Evolutionary conservation across 2,113 vertebrate genomes (phyloP).

Genomic region (Drymodes brunneopygia): DNA sequence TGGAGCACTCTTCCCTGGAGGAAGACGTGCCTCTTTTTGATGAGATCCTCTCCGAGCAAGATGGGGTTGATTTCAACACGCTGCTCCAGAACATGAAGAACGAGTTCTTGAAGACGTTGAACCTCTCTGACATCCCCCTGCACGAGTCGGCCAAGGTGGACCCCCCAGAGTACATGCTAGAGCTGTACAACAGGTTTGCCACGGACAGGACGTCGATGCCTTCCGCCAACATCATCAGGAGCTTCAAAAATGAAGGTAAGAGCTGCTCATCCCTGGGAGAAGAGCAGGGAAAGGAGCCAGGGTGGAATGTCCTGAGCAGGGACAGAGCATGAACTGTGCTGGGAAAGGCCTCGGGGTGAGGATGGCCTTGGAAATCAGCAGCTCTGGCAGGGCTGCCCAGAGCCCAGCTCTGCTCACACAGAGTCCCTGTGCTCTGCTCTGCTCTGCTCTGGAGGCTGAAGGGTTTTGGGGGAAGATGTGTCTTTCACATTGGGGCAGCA

Average conservation of each 20-base stretch:
- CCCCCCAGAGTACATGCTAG: slow-evolving; percentile 96
- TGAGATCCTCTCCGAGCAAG: slow-evolving; percentile 84
- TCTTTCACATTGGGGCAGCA: not conserved
- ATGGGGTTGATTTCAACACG: slow-evolving; percentile 81
- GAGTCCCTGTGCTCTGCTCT: not conserved
- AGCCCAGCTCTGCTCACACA: not conserved
- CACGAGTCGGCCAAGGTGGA: slow-evolving; percentile 79
- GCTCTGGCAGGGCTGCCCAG: not conserved
- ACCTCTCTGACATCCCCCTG: slow-evolving; percentile 82
- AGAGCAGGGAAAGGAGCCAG: not conserved
- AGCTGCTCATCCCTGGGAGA: not conserved
- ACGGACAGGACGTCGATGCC: slow-evolving; percentile 90
- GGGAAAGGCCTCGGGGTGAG: not conserved
- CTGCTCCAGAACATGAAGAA: slow-evolving; percentile 87
- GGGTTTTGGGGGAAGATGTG: not conserved
- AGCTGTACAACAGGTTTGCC: slow-evolving; percentile 95
- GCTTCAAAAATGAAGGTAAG: slow-evolving; percentile 98
- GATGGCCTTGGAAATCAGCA: not conserved
- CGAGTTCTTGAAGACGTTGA: slow-evolving; percentile 88
- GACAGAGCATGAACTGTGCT: accelerated
- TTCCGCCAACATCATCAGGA: slow-evolving; percentile 91
- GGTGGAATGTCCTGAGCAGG: not conserved
- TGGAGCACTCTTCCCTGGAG: slow-evolving; percentile 80
- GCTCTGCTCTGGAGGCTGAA: not conserved
- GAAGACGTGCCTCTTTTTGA: slow-evolving; percentile 83